phyloP scores from a whole-genome alignment of 2,113 vertebrate species.

The Myrmecobius fasciatus region DNA sequence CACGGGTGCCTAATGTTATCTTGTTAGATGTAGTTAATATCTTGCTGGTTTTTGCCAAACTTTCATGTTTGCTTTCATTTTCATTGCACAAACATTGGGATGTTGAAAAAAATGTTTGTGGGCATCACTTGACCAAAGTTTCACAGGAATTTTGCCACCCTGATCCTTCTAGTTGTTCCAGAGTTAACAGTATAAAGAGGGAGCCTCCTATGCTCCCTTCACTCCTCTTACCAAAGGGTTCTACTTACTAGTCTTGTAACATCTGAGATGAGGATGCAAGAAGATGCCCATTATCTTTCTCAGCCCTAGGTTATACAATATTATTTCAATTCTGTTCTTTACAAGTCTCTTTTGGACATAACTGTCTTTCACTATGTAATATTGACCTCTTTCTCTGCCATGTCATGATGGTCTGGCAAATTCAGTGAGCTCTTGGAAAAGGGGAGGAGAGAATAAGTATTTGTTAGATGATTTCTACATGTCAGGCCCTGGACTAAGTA shows the following conservation, averaged over 20 bases:
- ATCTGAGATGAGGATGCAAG: neutral
- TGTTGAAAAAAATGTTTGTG: neutral
- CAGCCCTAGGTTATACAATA: neutral
- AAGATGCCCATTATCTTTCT: neutral
- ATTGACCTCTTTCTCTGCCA: neutral
- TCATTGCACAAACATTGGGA: neutral
- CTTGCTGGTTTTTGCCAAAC: neutral
- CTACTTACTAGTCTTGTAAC: no score
- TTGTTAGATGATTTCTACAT: neutral
- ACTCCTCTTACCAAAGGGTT: neutral
- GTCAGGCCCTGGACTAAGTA: no score
- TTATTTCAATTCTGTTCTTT: neutral
- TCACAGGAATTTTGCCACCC: neutral
- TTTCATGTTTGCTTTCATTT: neutral
- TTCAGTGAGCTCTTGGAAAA: neutral
- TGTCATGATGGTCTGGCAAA: neutral
- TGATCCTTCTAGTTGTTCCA: neutral
- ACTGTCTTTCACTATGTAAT: neutral
- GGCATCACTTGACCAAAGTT: neutral
- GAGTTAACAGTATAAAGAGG: neutral
- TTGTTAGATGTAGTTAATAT: neutral
- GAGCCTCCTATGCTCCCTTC: neutral
- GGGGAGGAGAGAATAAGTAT: neutral
- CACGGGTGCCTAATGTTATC: neutral
- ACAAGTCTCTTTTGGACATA: neutral